Percentiles rank a stretch among this genome's conserved stretches.
These are phyloP conservation scores for Calliphora vomitoria DNA, from an alignment of 2,888 invertebrate genomes.

Conservation along the genomic window DNA sequence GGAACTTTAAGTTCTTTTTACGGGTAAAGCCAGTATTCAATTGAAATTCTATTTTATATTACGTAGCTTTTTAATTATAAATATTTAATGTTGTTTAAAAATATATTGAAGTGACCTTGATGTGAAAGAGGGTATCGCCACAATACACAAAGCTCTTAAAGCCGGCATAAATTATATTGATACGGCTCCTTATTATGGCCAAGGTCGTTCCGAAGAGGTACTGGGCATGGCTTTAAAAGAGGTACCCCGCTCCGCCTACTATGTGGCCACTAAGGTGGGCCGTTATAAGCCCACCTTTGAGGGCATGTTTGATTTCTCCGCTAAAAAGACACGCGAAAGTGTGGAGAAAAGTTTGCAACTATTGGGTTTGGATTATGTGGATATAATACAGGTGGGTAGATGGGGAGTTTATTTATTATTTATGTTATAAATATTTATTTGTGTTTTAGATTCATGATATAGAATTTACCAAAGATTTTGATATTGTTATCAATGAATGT, in stretches of 20 bases:
- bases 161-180: conserved; percentile 96
- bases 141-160: conserved; percentile 90
- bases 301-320: conserved; percentile 94
- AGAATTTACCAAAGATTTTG: conserved; percentile 92
- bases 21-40: conserved; percentile 83
- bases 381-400: conserved; percentile 93
- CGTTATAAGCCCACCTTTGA: conserved; percentile 90
- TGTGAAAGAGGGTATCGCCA: conserved; percentile 88
- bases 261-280: conserved; percentile 96
- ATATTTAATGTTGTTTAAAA: neutral
- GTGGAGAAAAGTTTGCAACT: conserved; percentile 90
- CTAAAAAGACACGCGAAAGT: conserved; percentile 89
- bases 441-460: conserved; percentile 93
- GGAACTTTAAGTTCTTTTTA: conserved; percentile 90
- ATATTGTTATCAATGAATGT: conserved; percentile 93
- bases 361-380: conserved; percentile 92
- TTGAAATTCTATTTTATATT: neutral
- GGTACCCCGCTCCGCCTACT: conserved; percentile 93
- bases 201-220: conserved; percentile 92
- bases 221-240: conserved; percentile 92
- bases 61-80: neutral
- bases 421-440: neutral
- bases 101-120: conserved; percentile 86
- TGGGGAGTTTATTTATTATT: too few species aligned
- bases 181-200: conserved; percentile 97